These are phyloP conservation scores for Cistogaster globosa DNA, from an alignment of 2,888 invertebrate species.

Conservation along the genomic window DNA sequence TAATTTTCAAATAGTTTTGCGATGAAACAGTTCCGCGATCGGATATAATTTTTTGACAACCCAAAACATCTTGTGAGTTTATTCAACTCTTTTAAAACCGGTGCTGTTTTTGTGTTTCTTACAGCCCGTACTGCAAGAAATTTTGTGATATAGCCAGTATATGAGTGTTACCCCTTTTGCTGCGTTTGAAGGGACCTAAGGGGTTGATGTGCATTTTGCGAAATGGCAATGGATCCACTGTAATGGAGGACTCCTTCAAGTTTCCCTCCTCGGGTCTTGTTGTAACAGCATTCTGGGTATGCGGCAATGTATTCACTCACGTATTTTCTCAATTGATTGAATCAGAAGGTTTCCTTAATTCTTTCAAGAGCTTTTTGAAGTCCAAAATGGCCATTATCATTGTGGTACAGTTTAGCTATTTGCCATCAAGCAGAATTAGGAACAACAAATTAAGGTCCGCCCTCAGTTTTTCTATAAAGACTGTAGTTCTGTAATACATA, in stretches of 20 bases:
- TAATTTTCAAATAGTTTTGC: conserved; percentile 69
- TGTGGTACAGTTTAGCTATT: conserved; percentile 49
- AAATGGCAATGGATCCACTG: conserved; percentile 4
- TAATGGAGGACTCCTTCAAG: conserved; percentile 29
- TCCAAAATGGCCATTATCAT: conserved; percentile 69
- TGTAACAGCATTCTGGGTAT: conserved; percentile 47
- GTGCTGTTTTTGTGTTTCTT: conserved; percentile 56
- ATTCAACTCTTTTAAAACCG: conserved; percentile 58
- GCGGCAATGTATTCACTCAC: conserved; percentile 11
- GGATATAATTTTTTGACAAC: conserved; percentile 72
- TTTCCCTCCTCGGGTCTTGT: conserved; percentile 41
- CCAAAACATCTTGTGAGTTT: conserved; percentile 73
- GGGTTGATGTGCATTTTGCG: conserved; percentile 24
- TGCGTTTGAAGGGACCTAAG: conserved; percentile 40
- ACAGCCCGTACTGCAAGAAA: conserved; percentile 67
- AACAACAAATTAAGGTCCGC: conserved; percentile 43
- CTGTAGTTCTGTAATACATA: conserved; percentile 7
- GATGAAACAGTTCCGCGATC: conserved; percentile 71
- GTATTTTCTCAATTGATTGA: conserved; percentile 59
- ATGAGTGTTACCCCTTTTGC: conserved; percentile 49
- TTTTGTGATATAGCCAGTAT: conserved; percentile 64
- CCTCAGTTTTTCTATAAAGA: conserved; percentile 8
- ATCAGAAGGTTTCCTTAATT: conserved; percentile 60
- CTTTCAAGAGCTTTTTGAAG: conserved; percentile 59
- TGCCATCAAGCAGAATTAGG: conserved; percentile 61